Conservation (phyloP, 2,888 invertebrate species). For the Criorhina ranunculi region DNA sequence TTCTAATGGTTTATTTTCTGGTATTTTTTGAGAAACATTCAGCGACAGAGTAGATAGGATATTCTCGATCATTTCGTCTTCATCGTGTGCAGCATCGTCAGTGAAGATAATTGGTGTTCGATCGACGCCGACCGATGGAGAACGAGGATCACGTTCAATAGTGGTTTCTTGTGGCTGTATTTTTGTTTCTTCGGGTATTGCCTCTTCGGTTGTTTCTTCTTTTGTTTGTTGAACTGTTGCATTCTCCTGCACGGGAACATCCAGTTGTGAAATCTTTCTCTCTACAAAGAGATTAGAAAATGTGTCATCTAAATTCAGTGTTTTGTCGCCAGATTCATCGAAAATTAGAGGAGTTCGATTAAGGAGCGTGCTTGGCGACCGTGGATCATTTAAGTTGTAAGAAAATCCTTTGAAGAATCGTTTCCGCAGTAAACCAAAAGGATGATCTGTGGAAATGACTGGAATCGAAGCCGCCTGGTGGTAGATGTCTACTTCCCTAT, state of each 20-base stretch:
- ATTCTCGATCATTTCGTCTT: conserved; percentile 82
- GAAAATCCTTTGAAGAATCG: conserved; percentile 81
- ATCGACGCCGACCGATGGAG: conserved; percentile 82
- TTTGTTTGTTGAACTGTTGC: neutral
- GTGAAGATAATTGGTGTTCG: conserved; percentile 82
- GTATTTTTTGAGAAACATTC: conserved; percentile 76
- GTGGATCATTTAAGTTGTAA: conserved; percentile 80
- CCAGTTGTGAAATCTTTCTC: conserved; percentile 77
- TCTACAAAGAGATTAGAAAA: conserved; percentile 83
- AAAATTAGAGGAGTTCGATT: conserved; percentile 82
- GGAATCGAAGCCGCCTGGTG: conserved; percentile 26
- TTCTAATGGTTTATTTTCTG: conserved; percentile 80
- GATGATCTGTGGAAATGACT: conserved; percentile 41
- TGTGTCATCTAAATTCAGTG: conserved; percentile 82
- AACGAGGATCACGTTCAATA: conserved; percentile 80
- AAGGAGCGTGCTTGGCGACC: conserved; percentile 80
- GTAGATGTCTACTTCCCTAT: conserved; percentile 14
- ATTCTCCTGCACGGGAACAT: conserved; percentile 4
- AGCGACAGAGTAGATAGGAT: conserved; percentile 81
- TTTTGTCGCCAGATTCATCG: conserved; percentile 80
- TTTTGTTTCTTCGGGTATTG: conserved; percentile 29
- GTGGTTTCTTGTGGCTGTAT: conserved; percentile 19
- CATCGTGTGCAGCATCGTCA: conserved; percentile 80
- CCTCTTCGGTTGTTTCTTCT: conserved; percentile 1
- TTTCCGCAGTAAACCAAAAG: conserved; percentile 79